Base-by-base conservation (phyloP, 2,797 vertebrate genomes). In the Myiotriccus ornatus region DNA sequence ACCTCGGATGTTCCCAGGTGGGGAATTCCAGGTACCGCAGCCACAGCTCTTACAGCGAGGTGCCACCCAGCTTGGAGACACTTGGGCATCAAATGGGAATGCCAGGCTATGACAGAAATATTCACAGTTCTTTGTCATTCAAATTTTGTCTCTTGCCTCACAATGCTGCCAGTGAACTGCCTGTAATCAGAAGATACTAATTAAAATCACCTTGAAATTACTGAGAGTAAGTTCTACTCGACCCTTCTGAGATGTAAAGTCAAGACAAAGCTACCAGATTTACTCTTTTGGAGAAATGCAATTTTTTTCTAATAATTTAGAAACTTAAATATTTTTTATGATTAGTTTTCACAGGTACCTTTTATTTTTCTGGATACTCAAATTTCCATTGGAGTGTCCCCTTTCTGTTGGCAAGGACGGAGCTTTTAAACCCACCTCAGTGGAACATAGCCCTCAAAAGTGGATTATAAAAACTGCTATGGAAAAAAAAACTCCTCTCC, bases 1-100 rank as follows among this genome's bases (percentile, higher is more conserved):
- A 2, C 10, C 39, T 6, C 1, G 7, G 6, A 0, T 6, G 2
- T 10, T 14, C 24, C 70, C 60, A 52, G 37, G 4, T 3, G 27
- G 19, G 3, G 10, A 5, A 12, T 16, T 5, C 10, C 37, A 41
- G 67, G 13, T 20, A 3, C 11, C 10, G 27, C 30, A 25, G 4
- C 37, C 44, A 3, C 0, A 1, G 43, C 57, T 50, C 28, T 11
- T 22, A 34, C 17, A 32, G 32, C 19, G 39, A 18, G 16, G 22
- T 17, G n/a, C 15, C 32, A 41, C 7, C 15, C 15, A 12, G 4
- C 8, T 14, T 28, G 27, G 70, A 49, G 67, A 25, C 47, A 27
- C 20, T 16, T 20, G 39, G 25, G 6, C 44, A 78, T 19, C 39
- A 39, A n/a, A 7, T 0, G 32, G 8, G 24, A 49, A 24, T 4